phyloP scores from a whole-genome alignment of 1,140 invertebrate genomes.

The Idris sp. region DNA sequence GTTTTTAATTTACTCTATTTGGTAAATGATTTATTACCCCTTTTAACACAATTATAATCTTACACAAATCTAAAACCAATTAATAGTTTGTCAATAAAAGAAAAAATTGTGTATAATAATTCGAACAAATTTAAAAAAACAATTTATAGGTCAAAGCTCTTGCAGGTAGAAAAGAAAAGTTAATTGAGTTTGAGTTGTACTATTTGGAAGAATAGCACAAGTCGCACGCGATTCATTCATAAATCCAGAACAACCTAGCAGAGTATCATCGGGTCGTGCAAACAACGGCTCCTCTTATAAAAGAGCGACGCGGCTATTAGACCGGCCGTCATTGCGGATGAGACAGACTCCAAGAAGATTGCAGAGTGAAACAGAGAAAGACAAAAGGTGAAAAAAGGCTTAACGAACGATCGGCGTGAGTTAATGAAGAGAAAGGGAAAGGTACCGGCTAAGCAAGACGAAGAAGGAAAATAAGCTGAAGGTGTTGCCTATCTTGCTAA shows the following conservation, averaged over 20 bases:
- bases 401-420: slow-evolving; percentile 33
- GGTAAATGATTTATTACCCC: no score
- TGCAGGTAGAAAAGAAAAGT: slow-evolving; percentile 36
- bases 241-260: no score
- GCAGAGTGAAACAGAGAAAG: not conserved
- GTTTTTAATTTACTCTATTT: no score
- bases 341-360: not conserved
- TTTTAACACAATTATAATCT: no score
- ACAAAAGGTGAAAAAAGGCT: not conserved
- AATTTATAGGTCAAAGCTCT: slow-evolving; percentile 25
- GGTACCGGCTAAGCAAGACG: slow-evolving; percentile 6
- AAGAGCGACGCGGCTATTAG: not conserved
- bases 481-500: slow-evolving; percentile 60
- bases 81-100: no score
- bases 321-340: slow-evolving; percentile 42
- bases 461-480: slow-evolving; percentile 18
- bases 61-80: no score
- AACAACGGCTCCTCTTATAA: no score
- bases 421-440: slow-evolving; percentile 37
- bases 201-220: slow-evolving; percentile 54
- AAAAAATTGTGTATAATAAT: no score
- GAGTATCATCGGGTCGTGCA: not conserved
- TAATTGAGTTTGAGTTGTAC: slow-evolving; percentile 18
- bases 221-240: slow-evolving; percentile 71
- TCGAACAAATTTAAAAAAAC: no score